Base-by-base conservation (phyloP, 2,113 vertebrate genomes). In the Rutilus rutilus region DNA sequence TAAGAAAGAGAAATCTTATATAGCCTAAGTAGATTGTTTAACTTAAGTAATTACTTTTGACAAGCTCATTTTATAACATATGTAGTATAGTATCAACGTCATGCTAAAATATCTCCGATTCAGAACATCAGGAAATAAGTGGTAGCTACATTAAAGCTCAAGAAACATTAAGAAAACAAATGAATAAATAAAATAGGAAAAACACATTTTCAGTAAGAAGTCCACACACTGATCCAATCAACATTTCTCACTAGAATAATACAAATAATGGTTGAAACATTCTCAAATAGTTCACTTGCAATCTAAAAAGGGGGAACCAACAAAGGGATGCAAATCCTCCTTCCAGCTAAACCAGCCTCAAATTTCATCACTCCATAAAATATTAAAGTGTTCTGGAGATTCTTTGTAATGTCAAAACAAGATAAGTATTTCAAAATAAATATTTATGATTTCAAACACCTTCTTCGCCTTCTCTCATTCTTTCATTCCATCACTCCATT, bases 351-450 rank as follows among this genome's bases (percentile, higher is more conserved):
- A 80, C 10, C 65, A n/a, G 81, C 78, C 85, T 52, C 12, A 42
- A 59, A 86, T 83, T 82, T 82, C 23, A 60, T 71, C 65, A 82
- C 30, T 67, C 75, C 33, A 87, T 78, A 23, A 88, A 91, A 89
- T 52, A 86, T 86, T 76, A 65, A 86, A 86, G 27, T 85, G 62
- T 87, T 82, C 54, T 69, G 77, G 85, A 90, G 82, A 83, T 8
- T 74, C 57, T 90, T 89, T 83, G 54, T 65, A 85, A 85, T 88
- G 84, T 73, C 15, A 59, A 89, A 87, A 90, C 60, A 87, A 90
- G 85, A 74, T 78, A 25, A 76, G 79, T 86, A 89, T 78, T 60
- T 64, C 60, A 83, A 88, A 89, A 92, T 91, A 89, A 90, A 92
- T 91, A 90, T 65, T 89, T 87, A 92, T 89, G 83, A 47, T 78